These are phyloP conservation scores for Loxodonta africana DNA, from an alignment of 2,113 vertebrate species.

Conservation along the genomic window DNA sequence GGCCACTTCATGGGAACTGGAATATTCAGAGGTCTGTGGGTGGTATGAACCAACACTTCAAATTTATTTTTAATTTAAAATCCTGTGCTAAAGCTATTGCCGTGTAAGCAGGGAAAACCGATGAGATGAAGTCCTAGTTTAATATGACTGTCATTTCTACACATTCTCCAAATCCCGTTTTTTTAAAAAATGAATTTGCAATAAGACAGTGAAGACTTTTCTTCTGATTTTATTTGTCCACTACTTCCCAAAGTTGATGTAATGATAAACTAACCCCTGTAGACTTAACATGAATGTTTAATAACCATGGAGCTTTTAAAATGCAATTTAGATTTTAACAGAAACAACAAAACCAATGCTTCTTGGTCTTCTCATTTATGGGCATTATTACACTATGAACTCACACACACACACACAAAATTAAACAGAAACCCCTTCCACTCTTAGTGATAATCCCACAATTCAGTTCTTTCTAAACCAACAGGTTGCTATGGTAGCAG, in stretches of 20 bases:
- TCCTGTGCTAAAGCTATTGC: constrained; percentile 24
- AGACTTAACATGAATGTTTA: background rate
- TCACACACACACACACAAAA: background rate
- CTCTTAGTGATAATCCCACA: constrained; percentile 50
- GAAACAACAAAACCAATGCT: constrained; percentile 5
- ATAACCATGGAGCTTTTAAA: background rate
- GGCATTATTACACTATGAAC: background rate
- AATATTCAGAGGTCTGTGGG: constrained; percentile 63
- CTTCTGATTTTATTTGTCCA: constrained; percentile 18
- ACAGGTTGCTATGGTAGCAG: constrained; percentile 85
- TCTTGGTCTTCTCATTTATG: background rate
- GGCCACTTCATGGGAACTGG: constrained; percentile 46
- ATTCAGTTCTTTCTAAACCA: constrained; percentile 77
- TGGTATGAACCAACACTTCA: constrained; percentile 60
- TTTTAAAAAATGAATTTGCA: constrained; percentile 9
- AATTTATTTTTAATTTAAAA: constrained; percentile 71
- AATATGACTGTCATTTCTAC: background rate
- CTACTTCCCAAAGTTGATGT: background rate
- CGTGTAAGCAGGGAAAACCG: constrained; percentile 12
- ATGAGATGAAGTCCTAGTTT: constrained; percentile 16
- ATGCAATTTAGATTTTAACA: background rate
- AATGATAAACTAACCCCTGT: background rate
- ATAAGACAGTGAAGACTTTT: background rate
- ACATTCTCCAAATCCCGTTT: background rate
- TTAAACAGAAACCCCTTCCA: background rate